Conservation (phyloP, 1,140 invertebrate genomes). For the Littorina saxatilis region DNA sequence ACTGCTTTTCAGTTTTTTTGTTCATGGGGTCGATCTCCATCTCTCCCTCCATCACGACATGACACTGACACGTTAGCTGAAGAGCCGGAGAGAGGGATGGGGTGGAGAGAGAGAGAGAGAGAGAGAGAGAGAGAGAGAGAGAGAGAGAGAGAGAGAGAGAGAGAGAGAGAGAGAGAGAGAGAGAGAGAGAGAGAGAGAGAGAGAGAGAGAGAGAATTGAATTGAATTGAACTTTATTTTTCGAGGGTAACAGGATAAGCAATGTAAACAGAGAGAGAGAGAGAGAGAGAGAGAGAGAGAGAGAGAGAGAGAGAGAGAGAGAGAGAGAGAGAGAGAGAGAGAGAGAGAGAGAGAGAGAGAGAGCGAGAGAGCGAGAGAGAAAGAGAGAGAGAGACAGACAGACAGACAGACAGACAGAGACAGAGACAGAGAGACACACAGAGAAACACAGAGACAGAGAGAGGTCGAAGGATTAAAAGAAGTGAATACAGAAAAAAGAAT, state of each 20-base stretch:
- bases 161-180: constrained; percentile 15
- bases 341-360: not conserved
- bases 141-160: constrained; percentile 1
- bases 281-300: not conserved
- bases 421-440: not conserved
- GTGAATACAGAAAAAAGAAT: not conserved
- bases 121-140: constrained; percentile 15
- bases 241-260: too few relatives aligned
- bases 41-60: not conserved
- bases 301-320: not conserved
- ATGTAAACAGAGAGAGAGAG: too few relatives aligned
- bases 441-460: too few relatives aligned
- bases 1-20: too few relatives aligned
- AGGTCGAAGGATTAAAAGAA: not conserved
- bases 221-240: too few relatives aligned
- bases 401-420: not conserved
- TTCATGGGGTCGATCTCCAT: too few relatives aligned
- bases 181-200: not conserved
- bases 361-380: too few relatives aligned
- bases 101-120: constrained; percentile 8
- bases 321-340: not conserved
- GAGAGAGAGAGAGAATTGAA: not conserved
- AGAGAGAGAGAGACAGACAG: not conserved
- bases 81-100: too few relatives aligned
- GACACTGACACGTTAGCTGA: not conserved